These are phyloP conservation scores for Rhinoptilus africanus DNA, from an alignment of 2,113 vertebrate genomes.

Conservation along the genomic window DNA sequence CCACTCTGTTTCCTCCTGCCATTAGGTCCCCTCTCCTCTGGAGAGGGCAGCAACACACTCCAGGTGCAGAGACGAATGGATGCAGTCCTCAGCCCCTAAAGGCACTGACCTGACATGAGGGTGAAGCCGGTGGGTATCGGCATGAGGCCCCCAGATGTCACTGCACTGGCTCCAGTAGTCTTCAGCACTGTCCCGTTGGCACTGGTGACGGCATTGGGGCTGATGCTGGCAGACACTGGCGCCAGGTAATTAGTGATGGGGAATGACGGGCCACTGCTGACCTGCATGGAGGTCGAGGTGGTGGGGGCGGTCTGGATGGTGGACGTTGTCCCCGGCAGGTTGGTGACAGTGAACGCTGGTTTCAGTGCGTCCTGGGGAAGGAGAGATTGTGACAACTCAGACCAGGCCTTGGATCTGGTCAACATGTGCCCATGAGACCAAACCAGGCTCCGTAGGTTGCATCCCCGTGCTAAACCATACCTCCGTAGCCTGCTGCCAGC, in stretches of 20 bases:
- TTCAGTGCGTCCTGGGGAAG: constrained; percentile 87
- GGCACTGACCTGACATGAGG: constrained; percentile 91
- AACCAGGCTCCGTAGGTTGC: not conserved
- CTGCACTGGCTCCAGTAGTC: constrained; percentile 79
- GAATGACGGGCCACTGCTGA: constrained; percentile 91
- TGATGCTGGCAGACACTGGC: constrained; percentile 86
- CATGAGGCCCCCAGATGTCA: constrained; percentile 87
- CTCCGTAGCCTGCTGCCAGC: not conserved
- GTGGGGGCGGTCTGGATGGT: constrained; percentile 88
- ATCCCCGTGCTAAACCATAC: not conserved
- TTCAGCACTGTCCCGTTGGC: constrained; percentile 96
- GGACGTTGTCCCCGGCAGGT: constrained; percentile 87
- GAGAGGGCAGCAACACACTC: not conserved
- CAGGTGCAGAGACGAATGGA: fast-evolving
- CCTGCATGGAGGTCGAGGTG: constrained; percentile 98
- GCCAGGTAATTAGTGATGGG: constrained; percentile 99
- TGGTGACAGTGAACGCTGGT: constrained; percentile 93
- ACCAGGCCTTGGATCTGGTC: not conserved
- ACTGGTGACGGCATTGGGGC: constrained; percentile 81
- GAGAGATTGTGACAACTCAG: constrained; percentile 20
- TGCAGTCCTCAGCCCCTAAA: not conserved
- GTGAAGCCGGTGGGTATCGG: constrained; percentile 93
- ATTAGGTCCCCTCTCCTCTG: not conserved
- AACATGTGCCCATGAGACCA: not conserved
- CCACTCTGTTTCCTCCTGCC: not conserved